Percentiles rank a stretch among this genome's conserved stretches.
These are phyloP conservation scores for Morus bassanus DNA, from an alignment of 2,797 vertebrate genomes.

Conservation along the genomic window DNA sequence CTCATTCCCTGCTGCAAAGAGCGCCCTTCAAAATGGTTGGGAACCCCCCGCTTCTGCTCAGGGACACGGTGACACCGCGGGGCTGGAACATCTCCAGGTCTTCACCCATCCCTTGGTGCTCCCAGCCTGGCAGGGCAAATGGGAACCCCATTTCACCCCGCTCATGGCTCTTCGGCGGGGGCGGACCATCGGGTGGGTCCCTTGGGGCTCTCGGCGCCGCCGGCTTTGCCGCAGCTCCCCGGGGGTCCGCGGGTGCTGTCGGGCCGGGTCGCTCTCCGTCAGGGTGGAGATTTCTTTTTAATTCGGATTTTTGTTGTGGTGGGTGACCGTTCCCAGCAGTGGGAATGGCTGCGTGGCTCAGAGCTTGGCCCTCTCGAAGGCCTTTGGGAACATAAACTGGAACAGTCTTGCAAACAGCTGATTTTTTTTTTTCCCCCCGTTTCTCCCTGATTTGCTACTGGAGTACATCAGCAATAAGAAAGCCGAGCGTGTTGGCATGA, in stretches of 20 bases:
- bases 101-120: background rate
- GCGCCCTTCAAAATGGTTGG: accelerated
- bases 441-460: background rate
- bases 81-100: background rate
- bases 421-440: background rate
- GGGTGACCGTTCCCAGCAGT: accelerated
- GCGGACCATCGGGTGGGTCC: background rate
- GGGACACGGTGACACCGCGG: accelerated
- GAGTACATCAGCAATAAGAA: background rate
- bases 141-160: background rate
- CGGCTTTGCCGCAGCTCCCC: background rate
- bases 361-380: accelerated
- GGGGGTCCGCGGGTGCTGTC: accelerated
- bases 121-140: accelerated
- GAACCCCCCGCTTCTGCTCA: accelerated
- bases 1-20: background rate
- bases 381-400: background rate
- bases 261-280: accelerated
- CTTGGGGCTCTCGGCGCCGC: accelerated
- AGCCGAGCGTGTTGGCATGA: background rate
- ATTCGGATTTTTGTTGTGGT: background rate
- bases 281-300: background rate
- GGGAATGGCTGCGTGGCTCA: accelerated
- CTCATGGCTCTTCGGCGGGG: accelerated
- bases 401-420: background rate